Evolutionary conservation across 2,888 invertebrate genomes (phyloP), one percentile per base, ranked within the genome.

Genomic region (Megaustenia siamemsis): DNA sequence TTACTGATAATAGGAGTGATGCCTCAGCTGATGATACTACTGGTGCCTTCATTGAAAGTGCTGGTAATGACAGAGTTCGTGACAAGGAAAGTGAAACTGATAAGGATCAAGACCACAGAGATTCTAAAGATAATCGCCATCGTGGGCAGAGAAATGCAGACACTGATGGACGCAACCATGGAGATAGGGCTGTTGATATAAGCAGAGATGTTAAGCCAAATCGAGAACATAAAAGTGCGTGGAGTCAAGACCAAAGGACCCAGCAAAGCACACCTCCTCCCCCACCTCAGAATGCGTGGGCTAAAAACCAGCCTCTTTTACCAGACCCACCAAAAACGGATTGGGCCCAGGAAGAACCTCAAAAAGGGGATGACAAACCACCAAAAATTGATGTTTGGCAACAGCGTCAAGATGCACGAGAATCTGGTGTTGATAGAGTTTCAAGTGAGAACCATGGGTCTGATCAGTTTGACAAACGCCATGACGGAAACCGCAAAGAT

Each of bases 11-110:
- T 63, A 90, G 90, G 40, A 91, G 91, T 86, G 92, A 92, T 85
- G 88, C 88, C 8, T 91, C 91, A 49, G 91, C 90, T 8, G 93
- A 93, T 84, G 93, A 93, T 82, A 90, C 90, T 8, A 92, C 91
- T 87, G 92, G 92, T 5, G 90, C 89, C 18, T 92, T 92, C 86
- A 93, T 93, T 24, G 79, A 77, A 35, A 56, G 18, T 32, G 32
- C 80, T 32, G 24, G n/a, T n/a, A 73, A 60, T 45, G 79, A 80
- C 49, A 77, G 79, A 60, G 75, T 75, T 68, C 80, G 77, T 18
- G 84, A 89, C 40, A 87, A 89, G 40, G 86, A 88, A 68, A 86
- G 38, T 53, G 85, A 71, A 75, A 83, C 87, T n/a, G 84, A 80
- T 32, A 86, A 85, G 32, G 86, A 86, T 40, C 73, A 60, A 38